Conservation (phyloP, 2,797 vertebrate genomes). For the Champsocephalus esox region DNA sequence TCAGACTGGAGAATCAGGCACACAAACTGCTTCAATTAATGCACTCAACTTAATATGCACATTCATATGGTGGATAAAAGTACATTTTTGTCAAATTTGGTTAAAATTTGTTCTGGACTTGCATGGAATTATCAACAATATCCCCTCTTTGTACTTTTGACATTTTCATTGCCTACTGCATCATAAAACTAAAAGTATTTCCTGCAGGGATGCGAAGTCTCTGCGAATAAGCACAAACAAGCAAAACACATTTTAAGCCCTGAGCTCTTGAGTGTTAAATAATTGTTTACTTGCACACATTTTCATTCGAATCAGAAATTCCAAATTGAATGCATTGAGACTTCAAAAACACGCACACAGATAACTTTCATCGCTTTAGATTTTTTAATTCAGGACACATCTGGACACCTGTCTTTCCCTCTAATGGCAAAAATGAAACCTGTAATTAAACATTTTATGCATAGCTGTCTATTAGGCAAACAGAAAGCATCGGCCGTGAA, state of each 20-base stretch:
- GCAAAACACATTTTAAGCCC: not conserved
- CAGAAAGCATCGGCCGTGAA: not conserved
- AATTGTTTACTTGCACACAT: conserved; percentile 9
- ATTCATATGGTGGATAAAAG: too few species aligned
- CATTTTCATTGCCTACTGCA: not conserved
- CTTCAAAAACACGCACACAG: not conserved
- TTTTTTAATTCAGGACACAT: not conserved
- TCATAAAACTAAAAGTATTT: not conserved
- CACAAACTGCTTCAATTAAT: too few species aligned
- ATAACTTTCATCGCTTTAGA: not conserved
- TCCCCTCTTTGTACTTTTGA: not conserved
- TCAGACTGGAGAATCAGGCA: too few species aligned
- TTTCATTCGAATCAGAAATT: not conserved
- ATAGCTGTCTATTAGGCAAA: not conserved
- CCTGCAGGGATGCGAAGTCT: not conserved
- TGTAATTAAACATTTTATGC: not conserved
- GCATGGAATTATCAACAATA: not conserved
- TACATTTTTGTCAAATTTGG: not conserved
- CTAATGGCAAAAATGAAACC: conserved; percentile 3
- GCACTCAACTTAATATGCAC: too few species aligned
- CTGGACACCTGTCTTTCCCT: not conserved
- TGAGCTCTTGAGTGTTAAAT: not conserved
- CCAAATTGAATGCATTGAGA: not conserved
- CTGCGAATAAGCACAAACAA: not conserved
- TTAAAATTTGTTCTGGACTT: not conserved